phyloP scores from a whole-genome alignment of 1,140 invertebrate genomes.

The Hypsibius dujardini region DNA sequence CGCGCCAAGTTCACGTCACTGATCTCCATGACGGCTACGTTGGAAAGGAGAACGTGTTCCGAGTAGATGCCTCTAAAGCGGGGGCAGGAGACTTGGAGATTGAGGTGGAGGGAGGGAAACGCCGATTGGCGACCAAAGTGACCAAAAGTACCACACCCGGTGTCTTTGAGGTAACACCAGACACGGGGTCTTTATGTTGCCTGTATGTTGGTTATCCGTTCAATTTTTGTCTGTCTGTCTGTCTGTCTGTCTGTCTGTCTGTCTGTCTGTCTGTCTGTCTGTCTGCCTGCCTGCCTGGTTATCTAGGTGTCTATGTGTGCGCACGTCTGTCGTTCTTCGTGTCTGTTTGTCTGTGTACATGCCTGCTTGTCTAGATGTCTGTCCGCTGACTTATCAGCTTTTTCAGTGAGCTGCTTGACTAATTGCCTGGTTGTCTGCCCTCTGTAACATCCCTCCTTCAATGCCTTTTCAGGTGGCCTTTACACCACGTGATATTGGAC shows the following conservation, averaged over 20 bases:
- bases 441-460: conserved; percentile 42
- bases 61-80: conserved; percentile 73
- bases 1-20: conserved; percentile 59
- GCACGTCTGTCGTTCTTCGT: no score
- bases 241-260: no score
- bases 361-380: no score
- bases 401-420: no score
- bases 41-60: not conserved
- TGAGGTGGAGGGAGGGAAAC: conserved; percentile 68
- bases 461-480: conserved; percentile 44
- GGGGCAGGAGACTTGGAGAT: conserved; percentile 91
- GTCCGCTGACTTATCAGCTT: no score
- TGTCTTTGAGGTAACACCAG: not conserved
- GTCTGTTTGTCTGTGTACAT: no score
- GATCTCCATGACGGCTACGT: conserved; percentile 35
- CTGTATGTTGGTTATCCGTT: no score
- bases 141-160: conserved; percentile 17
- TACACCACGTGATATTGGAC: conserved; percentile 66
- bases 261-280: no score
- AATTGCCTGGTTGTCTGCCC: conserved; percentile 28
- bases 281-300: no score
- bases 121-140: not conserved
- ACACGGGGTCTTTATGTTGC: no score
- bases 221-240: no score
- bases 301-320: no score